These are phyloP conservation scores for Gnathonemus echidnorhynchus DNA, from an alignment of 2,113 vertebrate genomes.

Conservation along the genomic window DNA sequence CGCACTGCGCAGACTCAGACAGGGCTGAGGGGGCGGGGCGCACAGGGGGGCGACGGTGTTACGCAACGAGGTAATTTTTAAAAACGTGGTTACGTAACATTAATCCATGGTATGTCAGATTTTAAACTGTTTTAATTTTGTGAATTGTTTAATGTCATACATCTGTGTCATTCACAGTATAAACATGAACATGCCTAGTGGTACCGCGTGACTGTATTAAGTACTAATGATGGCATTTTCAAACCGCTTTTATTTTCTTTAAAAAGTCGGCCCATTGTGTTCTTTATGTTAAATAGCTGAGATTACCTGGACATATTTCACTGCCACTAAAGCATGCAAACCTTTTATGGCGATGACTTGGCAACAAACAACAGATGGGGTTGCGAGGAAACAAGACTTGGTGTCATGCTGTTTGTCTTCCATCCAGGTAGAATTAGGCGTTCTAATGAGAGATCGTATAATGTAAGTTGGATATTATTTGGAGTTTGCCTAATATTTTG, in stretches of 20 bases:
- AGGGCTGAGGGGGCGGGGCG: neutral
- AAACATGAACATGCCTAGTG: neutral
- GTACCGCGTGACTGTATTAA: neutral
- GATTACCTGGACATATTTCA: neutral
- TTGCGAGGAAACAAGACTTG: neutral
- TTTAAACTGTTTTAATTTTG: neutral
- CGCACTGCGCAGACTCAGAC: slow-evolving; percentile 32
- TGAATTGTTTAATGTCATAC: neutral
- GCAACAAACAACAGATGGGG: neutral
- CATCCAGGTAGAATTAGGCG: neutral
- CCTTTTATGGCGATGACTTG: neutral
- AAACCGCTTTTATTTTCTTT: neutral
- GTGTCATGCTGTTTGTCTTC: neutral
- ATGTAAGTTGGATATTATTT: neutral
- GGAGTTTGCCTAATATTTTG: neutral
- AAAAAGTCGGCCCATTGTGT: neutral
- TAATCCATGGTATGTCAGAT: neutral
- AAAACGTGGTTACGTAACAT: slow-evolving; percentile 49
- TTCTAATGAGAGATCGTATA: neutral
- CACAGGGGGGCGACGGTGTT: slow-evolving; percentile 28
- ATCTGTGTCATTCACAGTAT: neutral
- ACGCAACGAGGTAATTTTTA: slow-evolving; percentile 46
- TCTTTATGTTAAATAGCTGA: neutral
- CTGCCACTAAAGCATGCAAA: neutral
- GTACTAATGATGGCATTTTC: neutral